Percentiles rank a stretch among this genome's conserved stretches.
Conservation (phyloP, 2,888 invertebrate species). For the Agriopis leucophaearia region DNA sequence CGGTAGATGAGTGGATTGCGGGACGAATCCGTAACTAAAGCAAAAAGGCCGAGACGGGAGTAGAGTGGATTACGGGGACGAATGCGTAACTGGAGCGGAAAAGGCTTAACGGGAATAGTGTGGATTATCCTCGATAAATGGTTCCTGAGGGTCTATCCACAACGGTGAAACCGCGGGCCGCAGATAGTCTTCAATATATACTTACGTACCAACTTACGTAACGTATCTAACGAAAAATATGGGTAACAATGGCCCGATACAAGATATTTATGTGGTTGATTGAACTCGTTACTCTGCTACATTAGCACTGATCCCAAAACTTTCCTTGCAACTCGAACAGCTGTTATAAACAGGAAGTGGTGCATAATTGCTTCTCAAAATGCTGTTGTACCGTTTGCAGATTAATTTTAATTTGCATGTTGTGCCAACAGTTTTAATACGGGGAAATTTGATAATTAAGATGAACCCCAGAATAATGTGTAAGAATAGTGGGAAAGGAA, state of each 20-base stretch:
- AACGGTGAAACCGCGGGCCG: no score
- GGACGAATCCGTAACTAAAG: no score
- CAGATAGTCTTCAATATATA: no score
- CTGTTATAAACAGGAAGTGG: conserved; percentile 34
- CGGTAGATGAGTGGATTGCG: no score
- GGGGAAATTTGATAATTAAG: background rate
- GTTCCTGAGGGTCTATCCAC: no score
- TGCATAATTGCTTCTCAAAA: conserved; percentile 29
- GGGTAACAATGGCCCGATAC: conserved; percentile 4
- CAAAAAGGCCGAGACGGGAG: no score
- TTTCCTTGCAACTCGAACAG: conserved; percentile 48
- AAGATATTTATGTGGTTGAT: conserved; percentile 11
- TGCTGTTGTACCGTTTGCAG: conserved; percentile 22
- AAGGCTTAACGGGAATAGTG: no score
- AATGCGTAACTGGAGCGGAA: no score
- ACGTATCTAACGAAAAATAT: background rate
- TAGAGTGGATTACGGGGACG: no score
- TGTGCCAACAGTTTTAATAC: no score
- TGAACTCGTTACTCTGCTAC: conserved; percentile 28
- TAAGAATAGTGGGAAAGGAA: background rate
- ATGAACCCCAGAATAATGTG: background rate
- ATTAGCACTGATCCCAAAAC: conserved; percentile 47
- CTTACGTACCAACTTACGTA: no score
- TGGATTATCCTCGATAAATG: no score
- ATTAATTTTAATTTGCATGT: conserved; percentile 18